A percentile compares a stretch with the other conserved stretches of the same genome.
phyloP scores from a whole-genome alignment of 2,888 invertebrate genomes.

The Clunio marinus region DNA sequence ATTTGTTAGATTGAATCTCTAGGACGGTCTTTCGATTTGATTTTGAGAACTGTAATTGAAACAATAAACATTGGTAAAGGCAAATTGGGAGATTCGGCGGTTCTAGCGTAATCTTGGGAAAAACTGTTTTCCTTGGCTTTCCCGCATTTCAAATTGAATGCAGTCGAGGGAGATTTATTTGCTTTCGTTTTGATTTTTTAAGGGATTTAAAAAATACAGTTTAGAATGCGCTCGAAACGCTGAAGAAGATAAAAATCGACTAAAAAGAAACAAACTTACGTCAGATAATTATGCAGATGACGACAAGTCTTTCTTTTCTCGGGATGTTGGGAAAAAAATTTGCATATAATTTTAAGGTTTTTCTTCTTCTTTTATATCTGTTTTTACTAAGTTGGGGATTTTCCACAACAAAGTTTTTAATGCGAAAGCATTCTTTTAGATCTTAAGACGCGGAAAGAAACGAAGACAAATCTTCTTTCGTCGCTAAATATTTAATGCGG shows the following conservation, averaged over 20 bases:
- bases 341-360: constrained; percentile 39
- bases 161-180: constrained; percentile 32
- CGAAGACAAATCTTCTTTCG: constrained; percentile 3
- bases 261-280: constrained; percentile 36
- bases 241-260: too few relatives aligned
- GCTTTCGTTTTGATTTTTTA: constrained; percentile 37
- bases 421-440: background rate
- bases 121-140: constrained; percentile 2
- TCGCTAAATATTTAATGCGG: constrained; percentile 39
- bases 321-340: constrained; percentile 9
- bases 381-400: constrained; percentile 29
- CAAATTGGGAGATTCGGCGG: background rate
- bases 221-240: background rate
- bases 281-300: constrained; percentile 39
- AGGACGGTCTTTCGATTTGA: background rate
- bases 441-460: background rate
- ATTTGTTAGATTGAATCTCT: background rate
- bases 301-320: constrained; percentile 34
- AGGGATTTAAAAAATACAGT: constrained; percentile 30
- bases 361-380: constrained; percentile 26
- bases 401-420: constrained; percentile 37
- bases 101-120: background rate
- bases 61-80: constrained; percentile 18
- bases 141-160: background rate
- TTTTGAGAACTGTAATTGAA: background rate